Base-by-base conservation (phyloP, 2,888 invertebrate species). In the Aquatica leii region DNA sequence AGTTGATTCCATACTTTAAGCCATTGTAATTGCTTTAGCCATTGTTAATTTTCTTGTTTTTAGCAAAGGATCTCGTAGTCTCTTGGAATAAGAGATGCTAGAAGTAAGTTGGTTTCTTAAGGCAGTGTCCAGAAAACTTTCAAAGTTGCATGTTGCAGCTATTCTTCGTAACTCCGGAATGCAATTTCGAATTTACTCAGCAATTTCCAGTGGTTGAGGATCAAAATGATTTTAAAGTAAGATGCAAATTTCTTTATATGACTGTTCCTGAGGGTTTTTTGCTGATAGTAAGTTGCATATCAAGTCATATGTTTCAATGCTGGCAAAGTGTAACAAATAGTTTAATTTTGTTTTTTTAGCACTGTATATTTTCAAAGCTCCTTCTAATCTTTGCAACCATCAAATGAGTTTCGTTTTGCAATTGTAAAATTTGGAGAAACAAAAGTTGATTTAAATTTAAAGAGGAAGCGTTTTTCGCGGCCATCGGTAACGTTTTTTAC, bases 61-160 rank as follows among this genome's bases (percentile, higher is more conserved):
- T n/a, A n/a, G n/a, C n/a, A n/a, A n/a, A n/a, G n/a, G n/a, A n/a
- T n/a, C n/a, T n/a, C n/a, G n/a, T n/a, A n/a, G n/a, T n/a, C n/a
- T n/a, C n/a, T n/a, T n/a, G n/a, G n/a, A n/a, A n/a, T n/a, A n/a
- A n/a, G n/a, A n/a, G n/a, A 56, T 48, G 4, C 48, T 15, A 31
- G 48, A 56, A 11, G 53, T 37, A 9, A 53, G 14, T 35, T 53
- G 53, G 35, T 53, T 37, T 40, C 53, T 53, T 37, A 53, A 35
- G 8, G 53, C 53, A n/a, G 53, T 53, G 1, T 35, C 12, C 17
- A 53, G 53, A 17, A 53, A 53, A 14, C 6, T 31, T 31, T 24
- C 55, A 31, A 55, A 55, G n/a, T 55, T 55, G 43, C 55, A 55
- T 8, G 55, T 43, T 5, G 55, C 43, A n/a, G 55, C 55, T 43